phyloP scores from a whole-genome alignment of 2,888 invertebrate genomes.

The Cosmopolites sordidus region DNA sequence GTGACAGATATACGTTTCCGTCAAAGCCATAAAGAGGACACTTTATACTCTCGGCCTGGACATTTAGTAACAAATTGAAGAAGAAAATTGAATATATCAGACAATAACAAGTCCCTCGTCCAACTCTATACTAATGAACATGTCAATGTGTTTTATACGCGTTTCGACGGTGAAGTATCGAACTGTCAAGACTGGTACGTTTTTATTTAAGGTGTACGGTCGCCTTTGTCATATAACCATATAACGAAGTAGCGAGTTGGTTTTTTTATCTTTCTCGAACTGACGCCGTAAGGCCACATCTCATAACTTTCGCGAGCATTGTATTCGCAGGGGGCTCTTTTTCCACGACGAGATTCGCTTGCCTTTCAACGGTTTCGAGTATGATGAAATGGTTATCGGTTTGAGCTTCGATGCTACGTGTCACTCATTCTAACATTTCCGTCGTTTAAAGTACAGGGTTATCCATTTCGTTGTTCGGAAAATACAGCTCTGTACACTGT shows the following conservation, averaged over 20 bases:
- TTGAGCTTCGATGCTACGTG: no score
- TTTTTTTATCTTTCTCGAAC: not conserved
- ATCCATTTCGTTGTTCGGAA: no score
- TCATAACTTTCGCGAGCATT: no score
- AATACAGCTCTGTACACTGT: no score
- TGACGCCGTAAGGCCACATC: no score
- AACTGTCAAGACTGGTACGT: constrained; percentile 37
- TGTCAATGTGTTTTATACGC: constrained; percentile 34
- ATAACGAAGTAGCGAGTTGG: constrained; percentile 30
- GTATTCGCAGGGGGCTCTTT: no score
- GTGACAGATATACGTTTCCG: constrained; percentile 18
- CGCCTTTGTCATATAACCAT: constrained; percentile 38
- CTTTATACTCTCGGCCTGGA: constrained; percentile 23
- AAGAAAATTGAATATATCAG: constrained; percentile 31
- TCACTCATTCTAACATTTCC: no score
- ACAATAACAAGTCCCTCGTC: constrained; percentile 31
- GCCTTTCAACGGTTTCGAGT: no score
- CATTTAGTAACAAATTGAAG: constrained; percentile 30
- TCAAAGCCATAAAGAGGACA: constrained; percentile 27
- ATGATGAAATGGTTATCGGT: no score
- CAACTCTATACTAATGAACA: constrained; percentile 31
- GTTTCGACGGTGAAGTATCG: constrained; percentile 40
- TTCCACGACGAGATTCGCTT: no score
- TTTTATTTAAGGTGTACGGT: constrained; percentile 37
- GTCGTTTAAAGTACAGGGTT: no score